phyloP scores from a whole-genome alignment of 2,888 invertebrate species.

The Stenoptilia bipunctidactyla region DNA sequence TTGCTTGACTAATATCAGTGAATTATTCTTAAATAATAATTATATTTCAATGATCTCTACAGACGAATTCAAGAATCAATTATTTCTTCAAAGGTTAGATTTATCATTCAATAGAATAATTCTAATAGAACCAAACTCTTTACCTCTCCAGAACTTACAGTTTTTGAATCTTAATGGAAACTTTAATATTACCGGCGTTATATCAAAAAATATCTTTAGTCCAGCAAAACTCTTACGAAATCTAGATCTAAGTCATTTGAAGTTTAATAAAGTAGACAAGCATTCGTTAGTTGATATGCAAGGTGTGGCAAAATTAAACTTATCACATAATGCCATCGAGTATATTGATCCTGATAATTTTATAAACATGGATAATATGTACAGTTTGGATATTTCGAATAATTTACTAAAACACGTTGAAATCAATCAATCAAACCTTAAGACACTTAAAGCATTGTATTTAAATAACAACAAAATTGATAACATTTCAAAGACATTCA shows the following conservation, averaged over 20 bases:
- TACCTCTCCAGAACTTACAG: constrained; percentile 42
- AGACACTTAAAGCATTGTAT: constrained; percentile 37
- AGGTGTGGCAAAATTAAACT: constrained; percentile 36
- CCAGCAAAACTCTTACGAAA: constrained; percentile 39
- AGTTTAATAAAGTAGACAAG: constrained; percentile 31
- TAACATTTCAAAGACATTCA: constrained; percentile 24
- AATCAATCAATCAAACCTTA: constrained; percentile 24
- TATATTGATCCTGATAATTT: constrained; percentile 38
- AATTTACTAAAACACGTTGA: constrained; percentile 31
- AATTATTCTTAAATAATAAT: constrained; percentile 1
- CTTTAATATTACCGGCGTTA: constrained; percentile 22
- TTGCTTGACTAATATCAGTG: constrained; percentile 22
- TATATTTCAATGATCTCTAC: constrained; percentile 16
- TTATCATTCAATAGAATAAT: constrained; percentile 40
- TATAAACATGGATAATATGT: constrained; percentile 33
- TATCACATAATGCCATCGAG: constrained; percentile 40
- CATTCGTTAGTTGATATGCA: constrained; percentile 38
- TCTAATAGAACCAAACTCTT: constrained; percentile 29
- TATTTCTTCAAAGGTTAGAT: constrained; percentile 31
- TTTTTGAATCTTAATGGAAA: constrained; percentile 38
- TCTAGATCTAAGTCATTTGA: constrained; percentile 40
- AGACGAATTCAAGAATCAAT: constrained; percentile 30
- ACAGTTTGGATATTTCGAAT: constrained; percentile 42
- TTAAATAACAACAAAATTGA: constrained; percentile 37
- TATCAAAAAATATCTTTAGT: constrained; percentile 34